phyloP scores from a whole-genome alignment of 2,797 vertebrate species.

The Dipus sagitta region DNA sequence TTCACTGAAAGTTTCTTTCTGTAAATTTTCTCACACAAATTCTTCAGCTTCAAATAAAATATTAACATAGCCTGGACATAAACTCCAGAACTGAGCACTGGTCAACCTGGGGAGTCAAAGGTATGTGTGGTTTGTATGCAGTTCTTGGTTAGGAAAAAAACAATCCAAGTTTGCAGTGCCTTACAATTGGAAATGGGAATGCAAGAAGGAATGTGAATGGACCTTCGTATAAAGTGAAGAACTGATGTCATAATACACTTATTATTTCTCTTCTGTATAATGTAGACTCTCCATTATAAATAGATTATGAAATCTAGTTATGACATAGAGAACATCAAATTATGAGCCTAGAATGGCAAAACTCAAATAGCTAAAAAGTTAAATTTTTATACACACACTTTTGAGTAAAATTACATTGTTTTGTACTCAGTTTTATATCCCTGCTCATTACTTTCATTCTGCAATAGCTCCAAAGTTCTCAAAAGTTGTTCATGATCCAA shows the following conservation, averaged over 20 bases:
- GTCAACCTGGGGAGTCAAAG: conserved; percentile 75
- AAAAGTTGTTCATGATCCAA: conserved; percentile 12
- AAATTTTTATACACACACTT: not conserved
- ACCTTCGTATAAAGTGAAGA: conserved; percentile 35
- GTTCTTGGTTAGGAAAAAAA: conserved; percentile 84
- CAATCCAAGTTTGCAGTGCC: conserved; percentile 76
- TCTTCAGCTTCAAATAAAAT: conserved; percentile 82
- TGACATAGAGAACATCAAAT: not conserved
- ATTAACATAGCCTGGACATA: conserved; percentile 79
- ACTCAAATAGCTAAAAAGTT: not conserved
- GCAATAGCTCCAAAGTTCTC: not conserved
- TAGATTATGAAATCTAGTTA: not conserved
- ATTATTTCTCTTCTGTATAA: conserved; percentile 31
- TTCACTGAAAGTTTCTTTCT: conserved; percentile 79
- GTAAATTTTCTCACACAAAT: conserved; percentile 82
- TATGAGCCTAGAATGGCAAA: not conserved
- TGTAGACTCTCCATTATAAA: not conserved
- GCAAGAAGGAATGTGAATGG: not conserved
- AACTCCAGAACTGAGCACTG: conserved; percentile 83
- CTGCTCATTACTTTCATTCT: not conserved
- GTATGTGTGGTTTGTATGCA: conserved; percentile 82
- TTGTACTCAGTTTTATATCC: conserved; percentile 10
- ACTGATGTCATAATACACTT: not conserved
- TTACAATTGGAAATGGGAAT: conserved; percentile 56
- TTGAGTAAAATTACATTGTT: not conserved